Evolutionary conservation across 2,113 vertebrate species (phyloP).

Genomic region (Notarius lentiginosus): DNA sequence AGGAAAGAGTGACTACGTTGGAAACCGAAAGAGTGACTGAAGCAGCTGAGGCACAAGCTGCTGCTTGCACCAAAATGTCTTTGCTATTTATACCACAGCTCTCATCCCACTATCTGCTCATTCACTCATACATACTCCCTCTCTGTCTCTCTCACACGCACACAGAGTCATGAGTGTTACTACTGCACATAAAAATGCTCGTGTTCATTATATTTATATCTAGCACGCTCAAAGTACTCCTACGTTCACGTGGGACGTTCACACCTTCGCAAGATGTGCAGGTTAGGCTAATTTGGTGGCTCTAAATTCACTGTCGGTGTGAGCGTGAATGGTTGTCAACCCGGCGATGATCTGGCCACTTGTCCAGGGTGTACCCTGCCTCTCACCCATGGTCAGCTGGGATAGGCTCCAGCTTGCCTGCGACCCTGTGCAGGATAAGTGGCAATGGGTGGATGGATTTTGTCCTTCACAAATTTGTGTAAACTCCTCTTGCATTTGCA

Average conservation of each 20-base stretch:
- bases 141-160: not conserved
- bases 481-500: not conserved
- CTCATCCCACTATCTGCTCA: conserved; percentile 11
- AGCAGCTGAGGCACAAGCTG: conserved; percentile 32
- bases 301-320: too few relatives aligned
- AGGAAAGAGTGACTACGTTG: conserved; percentile 32
- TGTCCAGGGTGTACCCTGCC: too few relatives aligned
- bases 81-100: conserved; percentile 40
- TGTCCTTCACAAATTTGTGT: not conserved
- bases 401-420: too few relatives aligned
- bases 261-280: not conserved
- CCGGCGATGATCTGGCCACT: too few relatives aligned
- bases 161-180: not conserved
- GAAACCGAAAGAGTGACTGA: not conserved
- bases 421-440: too few relatives aligned
- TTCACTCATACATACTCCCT: not conserved
- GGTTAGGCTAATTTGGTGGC: too few relatives aligned
- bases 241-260: not conserved
- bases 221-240: not conserved
- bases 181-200: not conserved
- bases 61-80: conserved; percentile 39
- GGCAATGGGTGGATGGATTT: too few relatives aligned
- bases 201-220: not conserved
- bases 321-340: too few relatives aligned
- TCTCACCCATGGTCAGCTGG: too few relatives aligned